Percentiles rank a stretch among this genome's conserved stretches.
Conservation (phyloP, 1,140 invertebrate species). For the Brachionus asplanchnoidis region DNA sequence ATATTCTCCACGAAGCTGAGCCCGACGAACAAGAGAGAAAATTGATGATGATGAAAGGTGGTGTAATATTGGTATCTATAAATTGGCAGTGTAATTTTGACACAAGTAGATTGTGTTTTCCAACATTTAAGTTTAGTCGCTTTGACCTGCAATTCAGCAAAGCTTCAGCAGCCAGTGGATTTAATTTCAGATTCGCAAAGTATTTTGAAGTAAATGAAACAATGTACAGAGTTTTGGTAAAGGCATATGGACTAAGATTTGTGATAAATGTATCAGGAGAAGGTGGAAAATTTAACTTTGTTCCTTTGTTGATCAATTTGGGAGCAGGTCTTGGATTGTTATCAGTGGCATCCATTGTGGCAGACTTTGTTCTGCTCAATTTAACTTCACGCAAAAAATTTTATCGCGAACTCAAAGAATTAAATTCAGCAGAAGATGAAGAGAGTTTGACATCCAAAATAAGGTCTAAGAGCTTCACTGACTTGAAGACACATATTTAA, state of each 20-base stretch:
- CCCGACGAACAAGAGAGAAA: conserved; percentile 48
- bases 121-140: conserved; percentile 58
- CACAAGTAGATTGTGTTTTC: conserved; percentile 48
- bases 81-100: conserved; percentile 62
- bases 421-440: background rate
- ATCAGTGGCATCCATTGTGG: conserved; percentile 26
- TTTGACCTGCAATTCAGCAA: conserved; percentile 53
- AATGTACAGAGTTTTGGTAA: conserved; percentile 6
- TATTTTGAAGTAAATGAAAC: background rate
- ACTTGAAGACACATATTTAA: background rate
- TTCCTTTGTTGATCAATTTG: conserved; percentile 34
- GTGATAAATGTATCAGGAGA: conserved; percentile 41
- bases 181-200: conserved; percentile 56
- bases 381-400: background rate
- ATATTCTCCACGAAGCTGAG: conserved; percentile 57
- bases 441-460: background rate
- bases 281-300: conserved; percentile 43
- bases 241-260: conserved; percentile 44
- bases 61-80: conserved; percentile 59
- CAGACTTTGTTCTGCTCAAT: conserved; percentile 35
- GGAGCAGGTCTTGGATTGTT: conserved; percentile 21
- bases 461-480: background rate
- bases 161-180: conserved; percentile 54
- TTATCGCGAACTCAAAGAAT: conserved; percentile 21
- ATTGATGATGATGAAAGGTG: conserved; percentile 51